These are phyloP conservation scores for Nibea coibor DNA, from an alignment of 2,113 vertebrate species.

Conservation along the genomic window DNA sequence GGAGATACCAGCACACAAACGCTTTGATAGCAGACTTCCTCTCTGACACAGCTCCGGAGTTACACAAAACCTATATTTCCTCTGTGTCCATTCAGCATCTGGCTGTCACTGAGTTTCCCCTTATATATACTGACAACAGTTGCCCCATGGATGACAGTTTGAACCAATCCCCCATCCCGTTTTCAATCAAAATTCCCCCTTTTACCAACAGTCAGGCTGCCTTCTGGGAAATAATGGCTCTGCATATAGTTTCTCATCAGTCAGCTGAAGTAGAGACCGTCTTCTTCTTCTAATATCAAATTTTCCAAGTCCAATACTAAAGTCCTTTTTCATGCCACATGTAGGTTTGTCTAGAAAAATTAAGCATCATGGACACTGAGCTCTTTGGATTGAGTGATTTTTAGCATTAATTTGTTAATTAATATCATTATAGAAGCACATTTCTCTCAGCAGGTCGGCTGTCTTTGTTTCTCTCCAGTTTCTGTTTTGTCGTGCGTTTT, in stretches of 20 bases:
- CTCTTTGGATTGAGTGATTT: neutral
- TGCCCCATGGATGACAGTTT: neutral
- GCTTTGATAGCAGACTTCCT: conserved; percentile 8
- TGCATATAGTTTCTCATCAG: neutral
- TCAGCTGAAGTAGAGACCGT: conserved; percentile 3
- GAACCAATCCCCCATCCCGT: neutral
- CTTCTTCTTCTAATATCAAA: neutral
- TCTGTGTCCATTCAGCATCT: conserved; percentile 7
- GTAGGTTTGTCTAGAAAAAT: neutral
- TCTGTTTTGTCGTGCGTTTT: neutral
- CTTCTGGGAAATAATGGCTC: conserved; percentile 31
- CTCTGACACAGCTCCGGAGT: conserved; percentile 5
- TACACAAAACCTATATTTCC: conserved; percentile 11
- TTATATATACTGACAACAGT: conserved; percentile 30
- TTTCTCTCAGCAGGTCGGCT: neutral
- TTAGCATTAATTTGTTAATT: neutral
- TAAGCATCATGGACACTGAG: neutral
- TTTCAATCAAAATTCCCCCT: conserved; percentile 51
- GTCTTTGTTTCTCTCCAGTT: conserved; percentile 8
- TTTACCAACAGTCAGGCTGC: neutral
- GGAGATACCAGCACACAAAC: neutral
- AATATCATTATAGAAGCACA: neutral
- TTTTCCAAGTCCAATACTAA: neutral
- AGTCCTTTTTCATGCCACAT: neutral
- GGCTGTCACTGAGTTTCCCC: conserved; percentile 20